These are phyloP conservation scores for Neocrepidodera transversa DNA, from an alignment of 2,888 invertebrate genomes.

Conservation along the genomic window DNA sequence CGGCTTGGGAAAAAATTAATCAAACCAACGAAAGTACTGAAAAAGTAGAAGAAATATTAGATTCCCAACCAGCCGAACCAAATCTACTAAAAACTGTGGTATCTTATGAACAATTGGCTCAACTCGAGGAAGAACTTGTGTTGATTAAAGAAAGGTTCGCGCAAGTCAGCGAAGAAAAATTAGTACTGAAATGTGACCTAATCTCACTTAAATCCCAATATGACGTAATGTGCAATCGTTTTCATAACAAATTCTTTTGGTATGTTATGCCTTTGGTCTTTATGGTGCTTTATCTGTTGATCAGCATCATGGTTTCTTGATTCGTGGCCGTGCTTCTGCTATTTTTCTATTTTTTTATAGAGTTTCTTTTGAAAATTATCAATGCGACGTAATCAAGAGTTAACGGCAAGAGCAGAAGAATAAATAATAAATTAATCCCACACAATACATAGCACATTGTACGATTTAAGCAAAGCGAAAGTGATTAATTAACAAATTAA, in stretches of 20 bases:
- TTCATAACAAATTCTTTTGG: conserved; percentile 67
- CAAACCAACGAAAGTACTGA: conserved; percentile 32
- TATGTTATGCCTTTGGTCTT: conserved; percentile 67
- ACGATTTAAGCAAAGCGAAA: not conserved
- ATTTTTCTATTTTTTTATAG: conserved; percentile 57
- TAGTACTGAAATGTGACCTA: conserved; percentile 68
- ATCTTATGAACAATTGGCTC: conserved; percentile 64
- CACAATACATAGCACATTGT: not conserved
- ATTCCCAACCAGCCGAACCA: conserved; percentile 47
- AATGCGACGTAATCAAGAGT: conserved; percentile 41
- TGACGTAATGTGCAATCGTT: conserved; percentile 65
- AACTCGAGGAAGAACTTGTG: conserved; percentile 76
- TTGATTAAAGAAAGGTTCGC: conserved; percentile 77
- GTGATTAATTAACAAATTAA: too few species aligned
- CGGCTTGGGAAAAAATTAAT: conserved; percentile 4
- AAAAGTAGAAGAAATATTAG: conserved; percentile 55
- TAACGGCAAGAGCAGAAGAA: conserved; percentile 14
- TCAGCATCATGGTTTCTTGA: conserved; percentile 69
- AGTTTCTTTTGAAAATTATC: conserved; percentile 57
- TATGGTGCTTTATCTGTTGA: conserved; percentile 67
- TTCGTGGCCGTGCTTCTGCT: conserved; percentile 64
- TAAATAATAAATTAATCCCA: too few species aligned
- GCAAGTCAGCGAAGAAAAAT: conserved; percentile 68
- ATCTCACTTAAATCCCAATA: conserved; percentile 67
- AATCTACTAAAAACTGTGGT: conserved; percentile 47